Base-by-base conservation (phyloP, 2,888 invertebrate genomes). In the Oscheius sp. region DNA sequence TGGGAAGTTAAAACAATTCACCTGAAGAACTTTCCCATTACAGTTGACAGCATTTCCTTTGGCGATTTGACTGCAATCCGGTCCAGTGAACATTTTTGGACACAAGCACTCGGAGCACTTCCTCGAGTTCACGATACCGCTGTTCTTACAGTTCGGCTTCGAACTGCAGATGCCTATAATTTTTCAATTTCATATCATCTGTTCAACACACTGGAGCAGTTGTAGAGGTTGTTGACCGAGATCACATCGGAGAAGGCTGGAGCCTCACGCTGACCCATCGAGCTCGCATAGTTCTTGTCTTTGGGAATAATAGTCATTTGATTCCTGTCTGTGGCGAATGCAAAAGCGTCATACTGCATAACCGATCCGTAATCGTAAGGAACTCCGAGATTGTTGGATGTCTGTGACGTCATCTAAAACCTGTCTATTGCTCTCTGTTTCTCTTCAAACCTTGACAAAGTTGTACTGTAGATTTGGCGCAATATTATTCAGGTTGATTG, bases 331-430 rank as follows among this genome's bases (percentile, higher is more conserved):
- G 74, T 50, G 0, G 83, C 79, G 48, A 83, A 83, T 10, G 81
- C 79, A 48, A 79, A 74, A 48, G 75, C 50, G 37, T 75, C 72
- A 74, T 83, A 83, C 70, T 83, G 80, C 83, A 83, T 83, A 13
- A 83, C 81, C 70, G 81, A 81, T 48, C 80, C 78, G 21, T 78
- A 80, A 51, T 83, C 81, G 75, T 79, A 83, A 1, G 76, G 75
- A 2, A 77, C 29, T 33, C 68, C 73, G 53, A 79, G 47, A n/a
- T 79, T 65, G 53, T 72, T 76, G 1, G 77, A 78, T 10, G 72
- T 62, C 42, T 60, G 63, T 13, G 66, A 2, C 0, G 79, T 71
- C 76, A 81, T 74, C 63, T 68, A 2, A 63, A 63, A 42, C 7
- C 42, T 47, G 3, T 62, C 35, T 2, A 33, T 42, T 60, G 10